Base-by-base conservation (phyloP, 2,888 invertebrate genomes). In the Argyresthia goedartella region DNA sequence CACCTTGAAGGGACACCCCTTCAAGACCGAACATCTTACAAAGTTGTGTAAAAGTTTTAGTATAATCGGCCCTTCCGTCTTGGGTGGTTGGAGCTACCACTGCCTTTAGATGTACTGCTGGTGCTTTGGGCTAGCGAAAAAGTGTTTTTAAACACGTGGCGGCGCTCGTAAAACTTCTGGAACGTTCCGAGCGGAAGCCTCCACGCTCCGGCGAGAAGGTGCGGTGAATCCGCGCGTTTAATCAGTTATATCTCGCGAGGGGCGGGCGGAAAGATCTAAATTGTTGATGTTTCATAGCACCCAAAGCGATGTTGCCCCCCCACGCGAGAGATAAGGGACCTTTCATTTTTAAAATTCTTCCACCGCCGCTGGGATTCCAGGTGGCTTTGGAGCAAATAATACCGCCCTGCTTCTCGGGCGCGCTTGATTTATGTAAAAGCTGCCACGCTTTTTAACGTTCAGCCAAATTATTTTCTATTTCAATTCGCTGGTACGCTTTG, bases 211-310 rank as follows among this genome's bases (percentile, higher is more conserved):
- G 9, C 10, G 25, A 25, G 25, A 25, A 25, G 25, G 25, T 4
- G 42, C 39, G 50, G 33, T 25, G 50, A n/a, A 16, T 10, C 41
- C 50, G 41, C 50, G 41, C 42, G 52, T 52, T 52, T 52, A 52
- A 52, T 52, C 52, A 48, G 48, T 52, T 48, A 52, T 42, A 52
- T 52, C 52, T 52, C 15, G 25, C 35, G 46, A 36, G 25, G 36
- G 51, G 46, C 9, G 39, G 42, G 49, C 51, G 49, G 52, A 13
- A 44, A 43, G 52, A 54, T 54, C 51, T 54, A 52, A 54, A 54
- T 54, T 49, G 48, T 54, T 54, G 54, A 52, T 54, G 46, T 52
- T 52, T 49, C 49, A 15, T 47, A 50, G 50, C 50, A 53, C 53
- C 50, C 35, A 49, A 49, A 53, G 45, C 53, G 53, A 42, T 49